Base-by-base conservation (phyloP, 2,113 vertebrate genomes). In the Pelmatolapia mariae region DNA sequence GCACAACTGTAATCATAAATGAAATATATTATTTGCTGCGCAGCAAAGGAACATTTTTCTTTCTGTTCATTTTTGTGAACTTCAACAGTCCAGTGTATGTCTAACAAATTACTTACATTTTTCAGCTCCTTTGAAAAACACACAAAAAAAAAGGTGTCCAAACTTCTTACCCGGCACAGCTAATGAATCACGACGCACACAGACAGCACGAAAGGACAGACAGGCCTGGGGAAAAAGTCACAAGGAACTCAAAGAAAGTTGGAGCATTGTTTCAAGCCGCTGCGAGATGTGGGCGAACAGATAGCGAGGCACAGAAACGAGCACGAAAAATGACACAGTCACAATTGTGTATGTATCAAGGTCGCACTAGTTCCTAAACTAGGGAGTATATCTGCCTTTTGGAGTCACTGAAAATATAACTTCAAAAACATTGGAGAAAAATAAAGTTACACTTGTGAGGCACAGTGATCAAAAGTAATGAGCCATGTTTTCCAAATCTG, bases 111-210 rank as follows among this genome's bases (percentile, higher is more conserved):
- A 61, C 24, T 82, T 53, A 81, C 18, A 71, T 38, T 31, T 84
- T 86, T 73, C 15, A 22, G 22, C 18, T 16, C 26, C 53, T 86
- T 86, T 89, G 33, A 80, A 80, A 88, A 80, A 84, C 87, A 86
- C 57, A 33, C n/a, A 45, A 26, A 81, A 86, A 82, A 89, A 84
- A 38, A 11, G 19, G 63, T 29, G 54, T 80, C 40, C 13, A 33
- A 81, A 80, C 68, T 16, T 81, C 83, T 83, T 22, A 88, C 18
- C 59, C 5, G 26, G 47, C 56, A 33, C 83, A 71, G 82, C 66
- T 91, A 93, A 94, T 93, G 85, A 93, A 91, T 93, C 85, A 85
- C 56, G 8, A 79, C 56, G 79, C 73, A 24, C 40, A 52, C 19
- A 81, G 19, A 78, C 36, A 80, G 8, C 56, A 87, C 50, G 87